Evolutionary conservation across 1,140 invertebrate species (phyloP).

Genomic region (Callitettix versicolor): DNA sequence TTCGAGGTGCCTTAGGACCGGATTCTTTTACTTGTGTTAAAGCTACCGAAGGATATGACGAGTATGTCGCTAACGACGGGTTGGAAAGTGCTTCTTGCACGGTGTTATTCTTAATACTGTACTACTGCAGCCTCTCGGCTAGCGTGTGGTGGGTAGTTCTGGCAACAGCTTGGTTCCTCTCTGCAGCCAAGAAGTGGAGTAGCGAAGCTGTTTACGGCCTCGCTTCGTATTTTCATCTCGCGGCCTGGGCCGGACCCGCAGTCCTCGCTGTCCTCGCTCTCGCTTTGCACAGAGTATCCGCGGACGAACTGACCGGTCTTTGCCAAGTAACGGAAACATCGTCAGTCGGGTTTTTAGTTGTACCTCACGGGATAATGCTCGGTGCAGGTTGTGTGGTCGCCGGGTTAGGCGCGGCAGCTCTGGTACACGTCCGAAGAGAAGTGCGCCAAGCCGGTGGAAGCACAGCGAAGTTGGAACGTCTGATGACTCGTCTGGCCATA

Average conservation of each 20-base stretch:
- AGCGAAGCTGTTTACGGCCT: conserved; percentile 77
- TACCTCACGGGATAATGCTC: conserved; percentile 47
- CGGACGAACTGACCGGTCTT: conserved; percentile 73
- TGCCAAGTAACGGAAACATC: conserved; percentile 21
- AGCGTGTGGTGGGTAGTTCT: conserved; percentile 76
- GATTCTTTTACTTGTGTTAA: conserved; percentile 45
- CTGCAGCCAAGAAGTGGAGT: conserved; percentile 77
- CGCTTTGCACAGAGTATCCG: conserved; percentile 69
- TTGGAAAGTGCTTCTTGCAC: conserved; percentile 70
- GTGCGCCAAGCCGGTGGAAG: conserved; percentile 44
- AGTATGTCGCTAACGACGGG: conserved; percentile 51
- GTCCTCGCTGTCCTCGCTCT: conserved; percentile 80
- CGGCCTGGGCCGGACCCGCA: conserved; percentile 78
- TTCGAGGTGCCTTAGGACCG: conserved; percentile 53
- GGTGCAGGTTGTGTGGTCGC: conserved; percentile 46
- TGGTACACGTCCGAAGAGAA: conserved; percentile 47
- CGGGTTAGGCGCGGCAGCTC: conserved; percentile 45
- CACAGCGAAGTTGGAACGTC: conserved; percentile 72
- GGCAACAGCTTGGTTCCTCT: conserved; percentile 73
- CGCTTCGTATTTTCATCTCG: conserved; percentile 59
- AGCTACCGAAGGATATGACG: conserved; percentile 37
- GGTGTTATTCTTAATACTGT: conserved; percentile 71
- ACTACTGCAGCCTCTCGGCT: conserved; percentile 70
- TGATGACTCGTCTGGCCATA: conserved; percentile 75
- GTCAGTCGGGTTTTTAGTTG: conserved; percentile 58